Conservation (phyloP, 2,888 invertebrate species). For the Netelia virgata region DNA sequence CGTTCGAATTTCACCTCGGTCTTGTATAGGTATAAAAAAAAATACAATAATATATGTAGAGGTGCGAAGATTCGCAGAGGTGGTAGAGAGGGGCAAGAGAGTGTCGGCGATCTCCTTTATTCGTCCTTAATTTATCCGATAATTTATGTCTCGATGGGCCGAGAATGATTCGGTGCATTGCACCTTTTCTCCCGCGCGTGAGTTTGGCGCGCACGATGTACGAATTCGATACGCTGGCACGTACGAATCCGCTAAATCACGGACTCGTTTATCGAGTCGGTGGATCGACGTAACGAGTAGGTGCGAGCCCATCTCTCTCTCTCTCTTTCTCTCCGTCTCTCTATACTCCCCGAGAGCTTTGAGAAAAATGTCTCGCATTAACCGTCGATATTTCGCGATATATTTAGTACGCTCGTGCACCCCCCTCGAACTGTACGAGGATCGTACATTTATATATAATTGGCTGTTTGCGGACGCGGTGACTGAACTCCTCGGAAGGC, state of each 20-base stretch:
- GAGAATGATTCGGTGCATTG: constrained; percentile 30
- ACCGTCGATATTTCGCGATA: constrained; percentile 53
- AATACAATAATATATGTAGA: constrained; percentile 59
- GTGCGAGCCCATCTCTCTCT: constrained; percentile 51
- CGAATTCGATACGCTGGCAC: constrained; percentile 64
- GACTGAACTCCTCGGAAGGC: constrained; percentile 24
- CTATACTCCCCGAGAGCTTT: constrained; percentile 37
- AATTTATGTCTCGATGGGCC: constrained; percentile 62
- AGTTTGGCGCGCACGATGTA: constrained; percentile 14
- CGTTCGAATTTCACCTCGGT: constrained; percentile 22
- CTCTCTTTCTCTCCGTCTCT: not conserved
- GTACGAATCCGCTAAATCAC: constrained; percentile 72
- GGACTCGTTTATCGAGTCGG: constrained; percentile 68
- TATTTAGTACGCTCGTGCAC: not conserved
- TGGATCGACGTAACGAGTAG: constrained; percentile 73
- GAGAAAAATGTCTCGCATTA: constrained; percentile 59
- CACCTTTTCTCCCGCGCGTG: not conserved
- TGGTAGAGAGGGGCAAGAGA: not conserved
- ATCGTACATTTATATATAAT: constrained; percentile 38
- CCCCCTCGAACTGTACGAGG: not conserved
- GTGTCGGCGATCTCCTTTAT: constrained; percentile 60
- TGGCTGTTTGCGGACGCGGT: constrained; percentile 26
- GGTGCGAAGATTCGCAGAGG: constrained; percentile 57
- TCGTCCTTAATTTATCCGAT: constrained; percentile 66
- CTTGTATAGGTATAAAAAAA: constrained; percentile 11